A percentile compares a stretch with the other conserved stretches of the same genome.
These are phyloP conservation scores for Drosophila erecta DNA, from an alignment of 1,140 invertebrate species.

Conservation along the genomic window DNA sequence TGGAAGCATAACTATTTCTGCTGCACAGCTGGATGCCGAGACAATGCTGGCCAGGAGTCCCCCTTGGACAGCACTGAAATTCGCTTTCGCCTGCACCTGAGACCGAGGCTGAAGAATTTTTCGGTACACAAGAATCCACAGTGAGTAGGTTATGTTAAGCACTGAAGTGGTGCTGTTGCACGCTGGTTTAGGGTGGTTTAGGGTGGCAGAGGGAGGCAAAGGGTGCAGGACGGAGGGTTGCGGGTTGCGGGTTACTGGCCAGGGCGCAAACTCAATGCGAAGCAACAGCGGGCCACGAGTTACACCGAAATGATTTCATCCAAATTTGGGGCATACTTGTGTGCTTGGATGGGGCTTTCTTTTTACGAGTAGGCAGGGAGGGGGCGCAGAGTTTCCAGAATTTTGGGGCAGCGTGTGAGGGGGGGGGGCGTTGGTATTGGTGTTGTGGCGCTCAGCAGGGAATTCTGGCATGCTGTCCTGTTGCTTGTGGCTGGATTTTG, in stretches of 20 bases:
- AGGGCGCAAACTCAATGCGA: conserved; percentile 65
- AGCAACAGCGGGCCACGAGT: conserved; percentile 48
- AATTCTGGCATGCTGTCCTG: conserved; percentile 47
- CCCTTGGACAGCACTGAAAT: conserved; percentile 27
- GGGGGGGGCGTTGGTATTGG: neutral
- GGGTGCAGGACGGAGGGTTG: conserved; percentile 1
- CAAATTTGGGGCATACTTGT: conserved; percentile 53
- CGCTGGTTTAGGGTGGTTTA: neutral
- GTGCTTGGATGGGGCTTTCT: conserved; percentile 1
- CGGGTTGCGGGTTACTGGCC: conserved; percentile 25
- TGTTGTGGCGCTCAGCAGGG: conserved; percentile 13
- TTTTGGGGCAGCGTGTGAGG: neutral
- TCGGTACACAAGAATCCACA: conserved; percentile 65
- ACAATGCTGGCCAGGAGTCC: conserved; percentile 10
- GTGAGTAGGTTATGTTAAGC: conserved; percentile 66
- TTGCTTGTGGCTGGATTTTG: conserved; percentile 74
- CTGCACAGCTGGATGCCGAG: conserved; percentile 12
- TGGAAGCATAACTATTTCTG: neutral
- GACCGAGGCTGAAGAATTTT: conserved; percentile 46
- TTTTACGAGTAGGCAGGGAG: neutral
- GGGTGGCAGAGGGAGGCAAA: no score
- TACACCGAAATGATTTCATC: conserved; percentile 47
- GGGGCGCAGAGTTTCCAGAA: neutral
- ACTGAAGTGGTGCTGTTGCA: conserved; percentile 13
- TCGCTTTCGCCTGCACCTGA: conserved; percentile 10